A percentile compares a stretch with the other conserved stretches of the same genome.
Conservation (phyloP, 2,113 vertebrate species). For the Pedetes capensis region DNA sequence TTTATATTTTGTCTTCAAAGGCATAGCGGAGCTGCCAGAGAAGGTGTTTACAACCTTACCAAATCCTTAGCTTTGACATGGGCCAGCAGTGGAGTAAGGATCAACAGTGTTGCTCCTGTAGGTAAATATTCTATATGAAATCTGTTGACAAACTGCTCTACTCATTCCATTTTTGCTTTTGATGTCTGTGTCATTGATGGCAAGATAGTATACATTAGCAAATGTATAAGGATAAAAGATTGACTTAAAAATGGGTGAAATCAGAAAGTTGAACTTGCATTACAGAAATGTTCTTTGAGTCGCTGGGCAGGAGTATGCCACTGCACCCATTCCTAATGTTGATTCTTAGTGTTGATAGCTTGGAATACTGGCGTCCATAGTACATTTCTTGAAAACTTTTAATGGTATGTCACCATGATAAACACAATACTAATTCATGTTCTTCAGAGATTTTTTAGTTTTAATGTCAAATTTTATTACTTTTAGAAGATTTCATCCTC, state of each 20-base stretch:
- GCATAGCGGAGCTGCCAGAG: constrained; percentile 92
- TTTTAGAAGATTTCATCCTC: not conserved
- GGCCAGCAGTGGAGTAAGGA: constrained; percentile 89
- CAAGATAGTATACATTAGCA: not conserved
- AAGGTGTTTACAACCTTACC: constrained; percentile 91
- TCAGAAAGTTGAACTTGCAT: not conserved
- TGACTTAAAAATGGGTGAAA: not conserved
- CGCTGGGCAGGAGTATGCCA: no score
- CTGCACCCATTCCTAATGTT: not conserved
- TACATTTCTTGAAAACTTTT: not conserved
- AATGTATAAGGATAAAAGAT: not conserved
- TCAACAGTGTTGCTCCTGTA: constrained; percentile 93
- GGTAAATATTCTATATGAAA: constrained; percentile 42
- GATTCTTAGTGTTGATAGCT: not conserved
- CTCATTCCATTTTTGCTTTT: not conserved
- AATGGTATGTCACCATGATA: not conserved
- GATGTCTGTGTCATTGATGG: not conserved
- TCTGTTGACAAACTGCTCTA: not conserved
- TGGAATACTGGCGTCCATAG: not conserved
- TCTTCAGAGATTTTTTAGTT: not conserved
- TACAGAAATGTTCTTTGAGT: not conserved
- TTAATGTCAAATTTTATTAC: not conserved
- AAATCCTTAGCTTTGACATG: constrained; percentile 93
- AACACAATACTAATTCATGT: not conserved
- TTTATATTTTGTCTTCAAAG: constrained; percentile 80